Evolutionary conservation across 2,797 vertebrate species (phyloP), one percentile per base, ranked within the genome.

Genomic region (Danionella dracula): DNA sequence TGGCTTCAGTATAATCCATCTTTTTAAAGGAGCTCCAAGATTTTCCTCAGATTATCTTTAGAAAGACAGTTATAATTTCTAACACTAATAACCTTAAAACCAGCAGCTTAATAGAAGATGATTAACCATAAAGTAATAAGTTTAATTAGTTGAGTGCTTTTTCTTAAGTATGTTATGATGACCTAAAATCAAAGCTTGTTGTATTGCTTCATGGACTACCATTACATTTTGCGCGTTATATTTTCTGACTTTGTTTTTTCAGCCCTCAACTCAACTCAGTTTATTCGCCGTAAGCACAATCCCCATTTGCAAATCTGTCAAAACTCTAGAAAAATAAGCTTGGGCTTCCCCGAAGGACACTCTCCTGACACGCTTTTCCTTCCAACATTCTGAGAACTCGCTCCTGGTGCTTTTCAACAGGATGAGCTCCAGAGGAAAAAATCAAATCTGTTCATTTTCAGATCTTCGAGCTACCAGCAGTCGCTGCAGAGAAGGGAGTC

Each of bases 401-500:
- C 42, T 61, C 45, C 23, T 41, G 67, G 54, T 27, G 23, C 23
- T 68, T 60, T 27, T 64, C 66, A 72, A 70, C 66, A 72, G 72
- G 66, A 74, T 59, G 67, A 50, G 59, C 66, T 17, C 15, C 53
- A 17, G 40, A 32, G 23, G 6, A 27, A 3, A 27, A 6, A 27
- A 27, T 64, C 66, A 56, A 51, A 62, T 21, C 20, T 42, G 23
- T 34, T 27, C 45, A 16, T 17, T 29, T 48, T 54, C 45, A 67
- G 59, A 54, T 55, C 46, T 63, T 27, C 29, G 51, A 38, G 61
- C 67, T 72, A 63, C 67, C 66, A 70, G 63, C 74, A 32, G 50
- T 73, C 19, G 49, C 48, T 46, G 8, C 44, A 64, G 78, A 79
- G 71, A 70, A 78, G 38, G 29, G 67, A 57, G 82, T 82, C 81